Evolutionary conservation across 2,888 invertebrate species (phyloP).

Genomic region (Hyles lineata): DNA sequence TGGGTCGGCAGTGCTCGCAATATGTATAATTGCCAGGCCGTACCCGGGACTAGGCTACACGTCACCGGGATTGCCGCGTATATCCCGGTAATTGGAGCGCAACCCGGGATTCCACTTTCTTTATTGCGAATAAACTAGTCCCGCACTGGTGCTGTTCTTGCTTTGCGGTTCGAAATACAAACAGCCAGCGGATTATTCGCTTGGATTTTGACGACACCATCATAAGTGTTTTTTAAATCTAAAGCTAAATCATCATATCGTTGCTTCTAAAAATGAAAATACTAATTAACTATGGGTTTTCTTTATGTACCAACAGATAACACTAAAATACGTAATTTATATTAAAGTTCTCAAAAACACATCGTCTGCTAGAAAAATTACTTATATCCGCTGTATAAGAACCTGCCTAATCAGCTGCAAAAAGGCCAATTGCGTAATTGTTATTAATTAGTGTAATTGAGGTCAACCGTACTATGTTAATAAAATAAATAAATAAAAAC

Average conservation of each 20-base stretch:
- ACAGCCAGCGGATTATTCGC: neutral
- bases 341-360: too few relatives aligned
- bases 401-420: too few relatives aligned
- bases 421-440: too few relatives aligned
- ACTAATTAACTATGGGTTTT: too few relatives aligned
- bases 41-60: conserved; percentile 71
- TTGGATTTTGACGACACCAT: neutral
- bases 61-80: conserved; percentile 82
- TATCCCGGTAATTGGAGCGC: conserved; percentile 84
- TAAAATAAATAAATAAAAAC: too few relatives aligned
- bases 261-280: too few relatives aligned
- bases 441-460: too few relatives aligned
- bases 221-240: neutral
- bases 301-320: too few relatives aligned
- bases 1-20: conserved; percentile 64
- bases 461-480: too few relatives aligned
- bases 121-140: conserved; percentile 84
- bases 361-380: too few relatives aligned
- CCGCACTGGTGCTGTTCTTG: conserved; percentile 76
- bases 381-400: too few relatives aligned
- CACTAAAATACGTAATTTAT: too few relatives aligned
- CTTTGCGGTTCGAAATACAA: conserved; percentile 40
- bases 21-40: conserved; percentile 77
- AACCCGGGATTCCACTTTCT: conserved; percentile 83
- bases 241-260: neutral